Base-by-base conservation (phyloP, 2,888 invertebrate genomes). In the Idaea aversata region DNA sequence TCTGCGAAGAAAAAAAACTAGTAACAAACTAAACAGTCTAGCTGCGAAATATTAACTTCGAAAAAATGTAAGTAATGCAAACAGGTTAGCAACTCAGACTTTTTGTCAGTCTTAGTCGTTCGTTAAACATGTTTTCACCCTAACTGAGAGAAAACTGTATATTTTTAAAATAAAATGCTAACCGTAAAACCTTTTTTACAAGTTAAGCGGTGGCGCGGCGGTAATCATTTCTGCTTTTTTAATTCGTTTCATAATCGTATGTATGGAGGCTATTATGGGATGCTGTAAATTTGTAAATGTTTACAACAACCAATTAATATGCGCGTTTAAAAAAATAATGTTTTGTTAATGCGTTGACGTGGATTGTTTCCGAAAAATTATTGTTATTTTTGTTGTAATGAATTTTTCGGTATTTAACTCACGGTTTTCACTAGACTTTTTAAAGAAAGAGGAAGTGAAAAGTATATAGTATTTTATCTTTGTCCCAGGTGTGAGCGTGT, bases 401-500 rank as follows among this genome's bases (percentile, higher is more conserved):
- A 10, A 13, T 47, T 47, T 47, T 10, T 47, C 13, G 10, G 47
- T 10, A 10, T 13, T 10, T 47, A 6, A 47, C 4, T 25, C 25
- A 25, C 25, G 25, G 25, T 25, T 25, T 25, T 25, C 25, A 25
- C 25, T 25, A 25, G 1, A 25, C 25, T 25, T 25, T n/a, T 25
- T 25, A 25, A 25, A 25, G 25, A 25, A 25, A 3, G 25, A 25
- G 25, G 25, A 1, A 25, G 25, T 25, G 25, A 25, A 10, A 47
- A 47, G 4, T 47, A 47, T 13, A 47, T 13, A 10, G 10, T 47
- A 47, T 69, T 61, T 63, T 59, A 59, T 59, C 5, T 16, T 34
- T 34, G 13, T 16, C 92, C 76, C 93, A 97, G 97, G 97, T 83
- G 95, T 97, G 83, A 97, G 97, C 83, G 97, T 98, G 84, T 98